These are phyloP conservation scores for Rhizomys pruinosus DNA, from an alignment of 2,113 vertebrate species.

Conservation along the genomic window DNA sequence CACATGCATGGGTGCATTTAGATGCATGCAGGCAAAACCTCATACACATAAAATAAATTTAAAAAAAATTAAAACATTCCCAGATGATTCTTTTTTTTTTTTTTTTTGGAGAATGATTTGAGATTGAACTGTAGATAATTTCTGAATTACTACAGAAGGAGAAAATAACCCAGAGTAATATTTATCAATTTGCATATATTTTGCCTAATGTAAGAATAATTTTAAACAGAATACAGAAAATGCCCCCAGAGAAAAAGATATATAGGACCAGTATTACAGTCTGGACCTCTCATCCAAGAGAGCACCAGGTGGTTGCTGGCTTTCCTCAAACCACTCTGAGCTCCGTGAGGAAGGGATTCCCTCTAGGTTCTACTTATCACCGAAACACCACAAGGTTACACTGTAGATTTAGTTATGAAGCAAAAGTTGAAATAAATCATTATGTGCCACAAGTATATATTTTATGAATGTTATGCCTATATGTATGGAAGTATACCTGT, in stretches of 20 bases:
- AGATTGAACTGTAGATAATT: conserved; percentile 8
- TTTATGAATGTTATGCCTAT: too few species aligned
- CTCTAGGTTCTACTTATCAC: conserved; percentile 19
- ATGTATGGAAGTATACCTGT: too few species aligned
- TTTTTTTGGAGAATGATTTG: conserved; percentile 15
- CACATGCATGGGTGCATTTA: too few species aligned
- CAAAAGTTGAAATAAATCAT: conserved; percentile 41
- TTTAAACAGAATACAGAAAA: background rate
- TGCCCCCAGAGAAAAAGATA: background rate
- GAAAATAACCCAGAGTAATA: background rate
- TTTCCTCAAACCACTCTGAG: background rate
- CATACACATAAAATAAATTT: too few species aligned
- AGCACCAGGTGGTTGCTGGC: background rate
- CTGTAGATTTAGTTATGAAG: conserved; percentile 57
- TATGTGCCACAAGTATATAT: background rate
- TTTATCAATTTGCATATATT: conserved; percentile 14
- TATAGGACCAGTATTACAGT: background rate
- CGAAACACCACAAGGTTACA: background rate
- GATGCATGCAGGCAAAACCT: too few species aligned
- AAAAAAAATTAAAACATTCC: background rate
- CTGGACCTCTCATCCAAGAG: background rate
- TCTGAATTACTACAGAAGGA: conserved; percentile 28
- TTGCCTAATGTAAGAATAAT: conserved; percentile 10
- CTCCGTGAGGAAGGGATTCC: background rate
- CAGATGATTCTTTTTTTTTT: background rate